Evolutionary conservation across 2,113 vertebrate genomes (phyloP).

Genomic region (Leucopsar rothschildi): DNA sequence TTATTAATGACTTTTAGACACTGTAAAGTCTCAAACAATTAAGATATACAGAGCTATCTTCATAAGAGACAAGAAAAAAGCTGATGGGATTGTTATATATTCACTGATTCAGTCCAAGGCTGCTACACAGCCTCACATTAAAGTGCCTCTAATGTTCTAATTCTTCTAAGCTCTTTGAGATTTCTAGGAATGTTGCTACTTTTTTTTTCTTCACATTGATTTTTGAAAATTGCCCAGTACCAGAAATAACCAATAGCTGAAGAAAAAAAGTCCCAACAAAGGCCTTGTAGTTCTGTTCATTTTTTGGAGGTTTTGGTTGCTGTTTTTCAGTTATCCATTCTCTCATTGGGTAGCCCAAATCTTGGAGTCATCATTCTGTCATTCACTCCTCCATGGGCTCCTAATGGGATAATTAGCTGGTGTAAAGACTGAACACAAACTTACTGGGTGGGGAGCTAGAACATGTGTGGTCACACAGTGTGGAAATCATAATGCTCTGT

Average conservation of each 20-base stretch:
- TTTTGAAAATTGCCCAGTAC: not conserved
- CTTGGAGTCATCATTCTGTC: not conserved
- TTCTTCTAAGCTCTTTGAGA: not conserved
- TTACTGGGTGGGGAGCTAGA: not conserved
- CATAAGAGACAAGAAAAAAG: not conserved
- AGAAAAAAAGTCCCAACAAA: not conserved
- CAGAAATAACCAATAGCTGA: not conserved
- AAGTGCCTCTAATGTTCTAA: not conserved
- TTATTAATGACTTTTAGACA: slow-evolving; percentile 9
- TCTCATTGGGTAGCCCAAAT: not conserved
- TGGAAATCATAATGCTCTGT: not conserved
- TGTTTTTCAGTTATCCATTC: not conserved
- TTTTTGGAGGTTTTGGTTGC: not conserved
- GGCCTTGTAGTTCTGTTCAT: not conserved
- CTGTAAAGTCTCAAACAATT: not conserved
- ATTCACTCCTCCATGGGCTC: not conserved
- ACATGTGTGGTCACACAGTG: not conserved
- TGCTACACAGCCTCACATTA: not conserved
- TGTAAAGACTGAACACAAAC: not conserved
- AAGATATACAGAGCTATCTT: not conserved
- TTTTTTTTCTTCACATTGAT: not conserved
- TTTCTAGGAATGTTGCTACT: not conserved
- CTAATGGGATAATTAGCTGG: not conserved
- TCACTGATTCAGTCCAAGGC: not conserved
- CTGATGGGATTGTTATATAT: not conserved